Percentiles rank a stretch among this genome's conserved stretches.
These are phyloP conservation scores for Muscidifurax raptorellus DNA, from an alignment of 1,140 invertebrate genomes.

Conservation along the genomic window DNA sequence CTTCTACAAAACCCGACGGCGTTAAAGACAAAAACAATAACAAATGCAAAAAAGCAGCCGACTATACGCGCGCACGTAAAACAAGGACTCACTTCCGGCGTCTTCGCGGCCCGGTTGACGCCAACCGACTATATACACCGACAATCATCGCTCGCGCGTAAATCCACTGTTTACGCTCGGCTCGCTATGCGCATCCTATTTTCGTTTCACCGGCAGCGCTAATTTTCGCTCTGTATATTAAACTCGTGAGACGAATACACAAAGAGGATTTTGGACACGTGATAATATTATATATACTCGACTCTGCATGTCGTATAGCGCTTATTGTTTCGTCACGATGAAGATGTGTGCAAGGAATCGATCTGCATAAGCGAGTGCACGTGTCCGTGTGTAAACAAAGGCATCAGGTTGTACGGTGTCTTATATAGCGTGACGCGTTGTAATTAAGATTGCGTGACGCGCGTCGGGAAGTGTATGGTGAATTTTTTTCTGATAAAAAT, in stretches of 20 bases:
- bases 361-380: too few relatives aligned
- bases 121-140: background rate
- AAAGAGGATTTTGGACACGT: background rate
- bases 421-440: background rate
- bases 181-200: background rate
- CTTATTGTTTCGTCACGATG: background rate
- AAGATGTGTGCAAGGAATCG: too few relatives aligned
- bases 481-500: too few relatives aligned
- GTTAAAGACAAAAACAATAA: background rate
- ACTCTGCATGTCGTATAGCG: too few relatives aligned
- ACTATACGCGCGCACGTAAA: background rate
- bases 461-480: too few relatives aligned
- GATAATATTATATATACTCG: too few relatives aligned
- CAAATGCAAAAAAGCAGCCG: background rate
- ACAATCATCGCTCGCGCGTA: background rate
- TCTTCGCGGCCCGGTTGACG: background rate
- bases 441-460: background rate
- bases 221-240: background rate
- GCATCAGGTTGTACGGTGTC: background rate
- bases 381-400: background rate
- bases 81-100: background rate
- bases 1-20: too few relatives aligned
- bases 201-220: background rate
- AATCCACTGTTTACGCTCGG: background rate
- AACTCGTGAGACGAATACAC: too few relatives aligned